phyloP scores from a whole-genome alignment of 2,797 vertebrate genomes.

The Spondyliosoma cantharus region DNA sequence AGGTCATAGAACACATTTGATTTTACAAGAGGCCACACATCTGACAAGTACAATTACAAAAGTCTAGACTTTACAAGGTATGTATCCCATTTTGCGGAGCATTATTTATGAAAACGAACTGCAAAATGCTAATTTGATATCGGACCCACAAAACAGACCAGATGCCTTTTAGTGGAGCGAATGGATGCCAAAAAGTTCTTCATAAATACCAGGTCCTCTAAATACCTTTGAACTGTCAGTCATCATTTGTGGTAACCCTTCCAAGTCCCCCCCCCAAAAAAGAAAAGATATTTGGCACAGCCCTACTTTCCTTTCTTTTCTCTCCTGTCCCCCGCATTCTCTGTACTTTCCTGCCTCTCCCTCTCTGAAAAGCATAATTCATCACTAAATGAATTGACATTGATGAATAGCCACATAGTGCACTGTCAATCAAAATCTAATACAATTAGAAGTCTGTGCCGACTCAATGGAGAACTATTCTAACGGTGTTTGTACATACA shows the following conservation, averaged over 20 bases:
- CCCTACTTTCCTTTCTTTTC: conserved; percentile 43
- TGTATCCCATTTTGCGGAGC: not conserved
- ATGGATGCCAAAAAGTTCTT: conserved; percentile 41
- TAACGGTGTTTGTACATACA: conserved; percentile 33
- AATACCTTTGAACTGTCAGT: conserved; percentile 68
- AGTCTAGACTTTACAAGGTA: conserved; percentile 3
- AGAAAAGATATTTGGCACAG: conserved; percentile 24
- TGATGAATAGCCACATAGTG: conserved; percentile 69
- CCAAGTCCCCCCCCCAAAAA: conserved; percentile 7
- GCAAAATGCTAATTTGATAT: conserved; percentile 21
- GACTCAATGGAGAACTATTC: conserved; percentile 51
- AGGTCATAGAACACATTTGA: not conserved
- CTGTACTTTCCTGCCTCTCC: conserved; percentile 37
- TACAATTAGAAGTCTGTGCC: conserved; percentile 66
- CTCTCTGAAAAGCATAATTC: conserved; percentile 69
- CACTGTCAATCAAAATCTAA: conserved; percentile 74
- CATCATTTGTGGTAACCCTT: conserved; percentile 56
- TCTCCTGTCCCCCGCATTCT: conserved; percentile 30
- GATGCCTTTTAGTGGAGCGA: conserved; percentile 21
- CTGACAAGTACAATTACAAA: not conserved
- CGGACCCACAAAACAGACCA: conserved; percentile 12
- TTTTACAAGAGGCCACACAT: too few relatives aligned
- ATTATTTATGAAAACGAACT: not conserved
- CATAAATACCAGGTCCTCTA: conserved; percentile 56
- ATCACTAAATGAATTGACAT: conserved; percentile 71